Conservation (phyloP, 1,140 invertebrate species). For the Scaptomyza pallida region DNA sequence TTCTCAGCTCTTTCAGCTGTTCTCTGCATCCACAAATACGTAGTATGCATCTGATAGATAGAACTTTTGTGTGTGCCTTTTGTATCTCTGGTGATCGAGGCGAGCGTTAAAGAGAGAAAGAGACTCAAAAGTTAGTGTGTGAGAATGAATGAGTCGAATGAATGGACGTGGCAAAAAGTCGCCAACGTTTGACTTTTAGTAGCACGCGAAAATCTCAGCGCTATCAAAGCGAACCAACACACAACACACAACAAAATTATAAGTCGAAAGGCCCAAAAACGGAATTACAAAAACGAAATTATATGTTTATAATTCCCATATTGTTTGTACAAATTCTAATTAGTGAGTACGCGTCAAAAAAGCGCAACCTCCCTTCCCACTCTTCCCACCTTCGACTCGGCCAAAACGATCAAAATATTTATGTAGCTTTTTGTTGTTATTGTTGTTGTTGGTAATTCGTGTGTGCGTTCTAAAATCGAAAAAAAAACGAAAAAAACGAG, state of each 20-base stretch:
- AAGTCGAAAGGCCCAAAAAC: slow-evolving; percentile 55
- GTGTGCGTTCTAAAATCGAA: slow-evolving; percentile 43
- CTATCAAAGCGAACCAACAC: slow-evolving; percentile 48
- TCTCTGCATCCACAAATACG: slow-evolving; percentile 15
- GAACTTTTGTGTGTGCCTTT: slow-evolving; percentile 38
- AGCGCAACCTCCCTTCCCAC: too few species aligned
- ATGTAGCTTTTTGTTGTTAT: slow-evolving; percentile 32
- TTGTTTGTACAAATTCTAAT: slow-evolving; percentile 76
- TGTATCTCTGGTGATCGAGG: slow-evolving; percentile 50
- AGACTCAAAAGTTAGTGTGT: too few species aligned
- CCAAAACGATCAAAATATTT: slow-evolving; percentile 33
- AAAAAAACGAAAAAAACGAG: too few species aligned
- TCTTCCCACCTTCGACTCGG: too few species aligned
- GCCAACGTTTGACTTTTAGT: slow-evolving; percentile 80
- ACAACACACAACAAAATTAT: slow-evolving; percentile 27
- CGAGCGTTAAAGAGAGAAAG: slow-evolving; percentile 19
- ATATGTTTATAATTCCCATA: slow-evolving; percentile 80
- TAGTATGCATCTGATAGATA: slow-evolving; percentile 35
- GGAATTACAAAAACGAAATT: slow-evolving; percentile 65
- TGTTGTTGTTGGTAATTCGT: slow-evolving; percentile 5
- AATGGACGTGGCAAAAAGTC: slow-evolving; percentile 74
- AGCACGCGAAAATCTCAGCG: slow-evolving; percentile 78
- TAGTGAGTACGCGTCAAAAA: slow-evolving; percentile 71
- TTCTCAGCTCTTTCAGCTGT: slow-evolving; percentile 48
- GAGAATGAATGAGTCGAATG: slow-evolving; percentile 18